Conservation (phyloP, 2,797 vertebrate species). For the Notolabrus celidotus region DNA sequence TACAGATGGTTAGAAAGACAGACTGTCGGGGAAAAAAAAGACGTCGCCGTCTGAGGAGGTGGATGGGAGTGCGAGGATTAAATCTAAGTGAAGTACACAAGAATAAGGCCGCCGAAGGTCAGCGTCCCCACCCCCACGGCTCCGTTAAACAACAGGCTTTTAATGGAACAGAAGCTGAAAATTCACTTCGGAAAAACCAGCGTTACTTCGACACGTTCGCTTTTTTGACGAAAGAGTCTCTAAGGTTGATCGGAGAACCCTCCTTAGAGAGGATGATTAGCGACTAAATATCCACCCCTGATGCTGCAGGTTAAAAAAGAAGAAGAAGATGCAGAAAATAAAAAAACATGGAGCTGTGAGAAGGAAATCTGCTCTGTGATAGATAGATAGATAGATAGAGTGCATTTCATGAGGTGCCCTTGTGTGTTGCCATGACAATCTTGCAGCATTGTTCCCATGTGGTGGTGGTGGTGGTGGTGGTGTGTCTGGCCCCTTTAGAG, state of each 20-base stretch:
- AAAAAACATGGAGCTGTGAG: not conserved
- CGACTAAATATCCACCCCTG: not conserved
- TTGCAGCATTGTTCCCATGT: constrained; percentile 65
- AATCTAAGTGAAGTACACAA: constrained; percentile 57
- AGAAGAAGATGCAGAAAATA: not conserved
- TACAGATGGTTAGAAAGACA: constrained; percentile 52
- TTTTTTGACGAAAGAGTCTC: not conserved
- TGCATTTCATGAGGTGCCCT: constrained; percentile 54
- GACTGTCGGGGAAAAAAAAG: constrained; percentile 2
- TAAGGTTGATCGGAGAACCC: constrained; percentile 2
- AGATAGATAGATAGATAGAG: not conserved
- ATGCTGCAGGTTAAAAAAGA: not conserved
- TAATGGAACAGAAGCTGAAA: constrained; percentile 46
- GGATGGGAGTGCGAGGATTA: constrained; percentile 40
- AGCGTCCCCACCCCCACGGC: constrained; percentile 58
- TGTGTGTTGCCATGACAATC: constrained; percentile 81
- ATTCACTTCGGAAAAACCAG: constrained; percentile 2
- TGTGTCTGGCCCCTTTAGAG: constrained; percentile 69
- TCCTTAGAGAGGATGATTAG: constrained; percentile 11
- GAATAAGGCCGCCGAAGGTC: constrained; percentile 63
- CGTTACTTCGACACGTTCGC: not conserved
- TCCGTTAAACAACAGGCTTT: constrained; percentile 52
- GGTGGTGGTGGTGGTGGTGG: constrained; percentile 74
- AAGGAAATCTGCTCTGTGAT: constrained; percentile 23
- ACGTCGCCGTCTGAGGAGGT: constrained; percentile 56